These are phyloP conservation scores for Origma solitaria DNA, from an alignment of 2,113 vertebrate genomes.

Conservation along the genomic window DNA sequence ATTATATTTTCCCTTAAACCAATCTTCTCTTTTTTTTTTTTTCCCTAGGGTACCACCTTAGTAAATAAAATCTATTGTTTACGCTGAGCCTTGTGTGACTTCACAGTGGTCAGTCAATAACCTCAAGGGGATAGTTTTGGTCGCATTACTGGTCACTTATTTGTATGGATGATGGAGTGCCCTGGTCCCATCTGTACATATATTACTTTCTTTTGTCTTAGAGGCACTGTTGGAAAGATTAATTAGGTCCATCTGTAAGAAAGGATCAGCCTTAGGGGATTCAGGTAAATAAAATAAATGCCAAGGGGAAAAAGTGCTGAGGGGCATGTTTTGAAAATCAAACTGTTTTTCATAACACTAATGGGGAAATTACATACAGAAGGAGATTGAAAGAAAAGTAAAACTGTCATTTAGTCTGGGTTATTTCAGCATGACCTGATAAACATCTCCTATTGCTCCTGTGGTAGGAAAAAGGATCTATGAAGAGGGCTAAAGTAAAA, in stretches of 20 bases:
- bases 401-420: not conserved
- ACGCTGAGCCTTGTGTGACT: constrained; percentile 6
- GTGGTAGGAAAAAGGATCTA: not conserved
- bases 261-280: constrained; percentile 35
- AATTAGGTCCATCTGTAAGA: constrained; percentile 57
- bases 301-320: not conserved
- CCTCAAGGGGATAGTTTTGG: constrained; percentile 57
- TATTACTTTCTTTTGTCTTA: constrained; percentile 68
- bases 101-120: constrained; percentile 41
- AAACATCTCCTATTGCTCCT: not conserved
- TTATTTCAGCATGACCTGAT: constrained; percentile 14
- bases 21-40: not conserved
- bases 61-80: constrained; percentile 36
- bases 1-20: constrained; percentile 22
- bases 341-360: constrained; percentile 16
- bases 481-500: not conserved
- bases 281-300: constrained; percentile 46
- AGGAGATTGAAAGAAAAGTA: constrained; percentile 6
- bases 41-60: not conserved
- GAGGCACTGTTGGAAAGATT: constrained; percentile 51
- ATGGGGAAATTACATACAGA: not conserved
- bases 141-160: constrained; percentile 62
- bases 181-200: constrained; percentile 68
- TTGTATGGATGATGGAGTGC: constrained; percentile 60
- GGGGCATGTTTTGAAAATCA: constrained; percentile 14